Conservation (phyloP, 2,797 vertebrate genomes). For the Aselliscus stoliczkanus region DNA sequence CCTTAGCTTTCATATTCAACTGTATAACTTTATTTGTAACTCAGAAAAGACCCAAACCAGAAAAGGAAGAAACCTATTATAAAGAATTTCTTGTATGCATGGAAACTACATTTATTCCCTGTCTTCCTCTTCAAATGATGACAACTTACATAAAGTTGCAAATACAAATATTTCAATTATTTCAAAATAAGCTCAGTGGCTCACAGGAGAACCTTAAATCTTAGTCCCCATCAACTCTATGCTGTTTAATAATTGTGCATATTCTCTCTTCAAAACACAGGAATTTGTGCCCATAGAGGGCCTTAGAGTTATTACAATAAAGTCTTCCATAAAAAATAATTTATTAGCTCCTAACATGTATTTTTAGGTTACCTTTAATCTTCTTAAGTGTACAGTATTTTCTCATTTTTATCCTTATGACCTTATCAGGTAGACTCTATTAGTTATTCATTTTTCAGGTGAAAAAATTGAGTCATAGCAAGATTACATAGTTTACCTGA, state of each 20-base stretch:
- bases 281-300: neutral
- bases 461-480: neutral
- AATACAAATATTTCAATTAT: neutral
- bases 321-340: neutral
- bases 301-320: neutral
- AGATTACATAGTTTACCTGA: neutral
- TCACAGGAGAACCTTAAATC: neutral
- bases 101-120: neutral
- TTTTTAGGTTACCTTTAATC: neutral
- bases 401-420: neutral
- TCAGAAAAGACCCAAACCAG: slow-evolving; percentile 14
- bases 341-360: neutral
- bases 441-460: neutral
- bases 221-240: neutral
- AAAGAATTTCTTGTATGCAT: neutral
- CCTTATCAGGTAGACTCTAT: neutral
- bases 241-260: neutral
- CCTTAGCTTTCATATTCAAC: neutral
- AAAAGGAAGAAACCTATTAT: neutral
- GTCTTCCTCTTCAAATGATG: neutral
- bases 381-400: neutral
- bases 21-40: neutral
- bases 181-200: neutral
- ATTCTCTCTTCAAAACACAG: neutral
- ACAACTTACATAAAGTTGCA: neutral